Base-by-base conservation (phyloP, 2,888 invertebrate species). In the Carcina quercana region DNA sequence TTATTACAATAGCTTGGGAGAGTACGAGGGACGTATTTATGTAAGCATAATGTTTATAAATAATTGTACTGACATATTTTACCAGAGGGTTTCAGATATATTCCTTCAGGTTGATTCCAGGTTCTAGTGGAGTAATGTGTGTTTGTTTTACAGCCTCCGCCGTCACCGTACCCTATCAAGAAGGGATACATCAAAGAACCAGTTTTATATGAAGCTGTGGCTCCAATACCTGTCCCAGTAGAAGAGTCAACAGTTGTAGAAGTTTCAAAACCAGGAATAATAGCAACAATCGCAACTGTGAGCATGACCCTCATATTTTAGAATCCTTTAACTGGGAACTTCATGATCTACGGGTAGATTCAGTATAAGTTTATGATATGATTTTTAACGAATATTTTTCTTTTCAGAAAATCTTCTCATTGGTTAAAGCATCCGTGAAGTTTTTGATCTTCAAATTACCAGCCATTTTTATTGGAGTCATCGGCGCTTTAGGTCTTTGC, bases 401-500 rank as follows among this genome's bases (percentile, higher is more conserved):
- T 24, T 54, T 55, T 3, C 51, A 58, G 57, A 37, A 29, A 8
- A 37, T 40, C 2, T 12, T 49, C 17, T 35, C 42, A 4, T 30
- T 47, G 13, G 35, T 38, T 2, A 58, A 55, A 35, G 42, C 45
- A 28, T 40, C 33, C 0, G 15, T 53, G 2, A 27, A 28, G 3
- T 54, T 50, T 17, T 5, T 60, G 11, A 5, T 62, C 13, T 36
- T 32, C 5, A 56, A 54, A 3, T 36, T 41, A 13, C 47, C 55
- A 10, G 50, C 57, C 1, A 33, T 64, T 0, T 13, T 53, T 1
- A 33, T 57, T 3, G 63, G 65, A 1, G 43, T 73, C 2, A 39
- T 76, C 5, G 57, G 84, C 10, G 85, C 82, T 1, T 69, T 85
- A 1, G 71, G 82, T 1, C 45, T 88, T 1, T 89, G 87, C 60